Percentiles rank a stretch among this genome's conserved stretches.
Evolutionary conservation across 1,140 invertebrate species (phyloP).

Genomic region (Drosophila lowei): DNA sequence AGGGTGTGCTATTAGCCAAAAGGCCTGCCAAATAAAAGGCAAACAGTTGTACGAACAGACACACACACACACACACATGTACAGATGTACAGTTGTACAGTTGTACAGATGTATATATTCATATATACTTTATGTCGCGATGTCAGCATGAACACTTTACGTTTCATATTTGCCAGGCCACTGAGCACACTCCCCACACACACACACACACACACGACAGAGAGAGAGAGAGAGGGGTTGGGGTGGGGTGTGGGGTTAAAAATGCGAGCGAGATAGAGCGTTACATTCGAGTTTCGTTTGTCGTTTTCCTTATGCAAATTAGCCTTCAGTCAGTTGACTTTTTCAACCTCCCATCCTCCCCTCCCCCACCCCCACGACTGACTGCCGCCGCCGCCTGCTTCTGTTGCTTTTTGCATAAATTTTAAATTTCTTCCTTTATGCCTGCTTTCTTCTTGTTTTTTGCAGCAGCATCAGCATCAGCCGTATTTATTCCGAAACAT

Average conservation of each 20-base stretch:
- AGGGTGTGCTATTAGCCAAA: constrained; percentile 63
- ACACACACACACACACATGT: constrained; percentile 14
- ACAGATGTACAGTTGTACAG: constrained; percentile 12
- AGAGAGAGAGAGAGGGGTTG: neutral
- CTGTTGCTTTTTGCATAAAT: constrained; percentile 74
- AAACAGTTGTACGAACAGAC: constrained; percentile 60
- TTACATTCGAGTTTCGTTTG: constrained; percentile 53
- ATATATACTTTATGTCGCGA: constrained; percentile 62
- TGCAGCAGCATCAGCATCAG: neutral
- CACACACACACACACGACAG: constrained; percentile 15
- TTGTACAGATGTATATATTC: constrained; percentile 13
- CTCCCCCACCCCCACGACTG: neutral
- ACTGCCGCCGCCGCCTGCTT: constrained; percentile 7
- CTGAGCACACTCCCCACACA: constrained; percentile 34
- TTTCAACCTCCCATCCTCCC: constrained; percentile 6
- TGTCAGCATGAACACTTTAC: constrained; percentile 77
- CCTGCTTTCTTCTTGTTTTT: constrained; percentile 37
- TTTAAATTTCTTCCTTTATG: constrained; percentile 73
- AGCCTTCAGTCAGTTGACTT: constrained; percentile 51
- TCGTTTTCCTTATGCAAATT: constrained; percentile 80
- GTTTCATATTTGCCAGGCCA: constrained; percentile 74
- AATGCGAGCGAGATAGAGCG: constrained; percentile 8
- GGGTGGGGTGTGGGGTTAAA: neutral
- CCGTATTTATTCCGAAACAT: constrained; percentile 51
- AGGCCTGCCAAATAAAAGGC: constrained; percentile 70